Evolutionary conservation across 2,888 invertebrate genomes (phyloP), one percentile per base, ranked within the genome.

Genomic region (Parelbella ahira): DNA sequence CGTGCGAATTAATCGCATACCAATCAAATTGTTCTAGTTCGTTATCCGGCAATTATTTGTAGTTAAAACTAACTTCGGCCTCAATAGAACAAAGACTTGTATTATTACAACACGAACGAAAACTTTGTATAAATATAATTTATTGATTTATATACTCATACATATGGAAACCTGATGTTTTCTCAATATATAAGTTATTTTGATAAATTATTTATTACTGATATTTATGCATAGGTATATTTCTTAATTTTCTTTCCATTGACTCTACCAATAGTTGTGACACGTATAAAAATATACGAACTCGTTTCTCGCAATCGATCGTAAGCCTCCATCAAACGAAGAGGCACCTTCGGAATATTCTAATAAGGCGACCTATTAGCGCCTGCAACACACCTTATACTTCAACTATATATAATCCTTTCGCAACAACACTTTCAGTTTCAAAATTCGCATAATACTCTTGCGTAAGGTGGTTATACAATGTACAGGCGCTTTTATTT

Each of bases 331-430:
- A 30, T 42, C 15, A 29, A 23, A 5, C 27, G 5, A 8, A 15
- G 34, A 15, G 28, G 13, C 18, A 15, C 34, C 28, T 42, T 42
- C 30, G 20, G 37, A 39, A 54, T 58, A 60, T 58, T 63, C 62
- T 63, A 70, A 61, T 54, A 53, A 60, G 54, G 51, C 48, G 23
- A 44, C 47, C 47, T 49, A 69, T 75, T 70, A 75, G 60, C 65
- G 60, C 63, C 63, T 60, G 52, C 45, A 51, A 54, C 65, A 62
- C 49, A 43, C 39, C 51, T 44, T 34, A 45, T 39, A 52, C 50
- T 49, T 47, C 38, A 37, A 38, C 30, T 34, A 19, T 32, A 44
- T 49, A 43, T 49, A 45, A 50, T 45, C 48, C 53, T 60, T 56
- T 60, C 57, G 57, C 50, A 58, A 56, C 41, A 57, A 54, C 50